phyloP scores from a whole-genome alignment of 1,140 invertebrate genomes.

The Pseudoatta argentina region DNA sequence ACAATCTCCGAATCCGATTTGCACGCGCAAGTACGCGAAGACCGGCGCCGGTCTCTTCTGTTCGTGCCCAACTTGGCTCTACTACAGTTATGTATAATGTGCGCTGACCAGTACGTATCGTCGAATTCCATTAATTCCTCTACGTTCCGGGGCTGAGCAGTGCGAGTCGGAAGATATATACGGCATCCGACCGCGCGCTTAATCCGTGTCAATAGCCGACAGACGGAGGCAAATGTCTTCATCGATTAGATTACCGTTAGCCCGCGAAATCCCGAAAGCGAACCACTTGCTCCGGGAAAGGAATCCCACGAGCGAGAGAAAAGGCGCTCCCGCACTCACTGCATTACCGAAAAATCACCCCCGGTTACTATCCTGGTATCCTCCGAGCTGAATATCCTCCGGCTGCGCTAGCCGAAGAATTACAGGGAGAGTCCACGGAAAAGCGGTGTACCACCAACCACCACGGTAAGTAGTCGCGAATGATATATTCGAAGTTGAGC shows the following conservation, averaged over 20 bases:
- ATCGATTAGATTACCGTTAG: slow-evolving; percentile 36
- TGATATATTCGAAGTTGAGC: slow-evolving; percentile 78
- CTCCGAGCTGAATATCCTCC: slow-evolving; percentile 4
- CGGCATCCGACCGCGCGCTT: slow-evolving; percentile 38
- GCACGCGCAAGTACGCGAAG: slow-evolving; percentile 16
- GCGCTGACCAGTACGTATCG: slow-evolving; percentile 31
- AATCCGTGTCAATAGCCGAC: slow-evolving; percentile 36
- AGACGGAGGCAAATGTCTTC: slow-evolving; percentile 54
- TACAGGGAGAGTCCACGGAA: slow-evolving; percentile 49
- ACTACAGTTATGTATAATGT: background rate
- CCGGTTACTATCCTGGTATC: background rate
- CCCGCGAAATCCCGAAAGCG: slow-evolving; percentile 22
- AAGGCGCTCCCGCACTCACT: background rate
- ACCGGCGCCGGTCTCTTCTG: background rate
- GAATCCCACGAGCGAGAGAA: slow-evolving; percentile 42
- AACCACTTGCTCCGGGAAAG: background rate
- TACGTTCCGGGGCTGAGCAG: background rate
- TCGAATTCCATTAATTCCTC: slow-evolving; percentile 56
- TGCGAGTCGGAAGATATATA: slow-evolving; percentile 34
- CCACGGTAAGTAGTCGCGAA: slow-evolving; percentile 77
- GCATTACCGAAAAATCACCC: slow-evolving; percentile 43
- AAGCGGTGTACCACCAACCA: slow-evolving; percentile 7
- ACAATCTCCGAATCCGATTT: slow-evolving; percentile 33
- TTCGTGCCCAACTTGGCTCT: background rate
- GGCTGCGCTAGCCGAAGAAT: slow-evolving; percentile 62